Evolutionary conservation across 2,797 vertebrate species (phyloP), one percentile per base, ranked within the genome.

Genomic region (Hippocampus kuda): DNA sequence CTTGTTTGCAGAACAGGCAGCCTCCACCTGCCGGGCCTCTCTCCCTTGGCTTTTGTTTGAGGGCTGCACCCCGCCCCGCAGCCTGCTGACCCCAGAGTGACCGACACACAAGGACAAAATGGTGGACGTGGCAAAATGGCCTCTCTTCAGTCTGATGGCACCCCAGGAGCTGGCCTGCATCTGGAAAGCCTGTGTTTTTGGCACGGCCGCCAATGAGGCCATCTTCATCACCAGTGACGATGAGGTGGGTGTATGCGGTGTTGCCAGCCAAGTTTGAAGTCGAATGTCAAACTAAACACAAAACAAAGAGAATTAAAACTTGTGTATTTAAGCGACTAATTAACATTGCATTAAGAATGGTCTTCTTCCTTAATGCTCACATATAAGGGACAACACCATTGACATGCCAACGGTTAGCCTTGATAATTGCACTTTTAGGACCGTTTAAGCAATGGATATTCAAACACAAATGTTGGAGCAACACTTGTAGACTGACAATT

Each of bases 111-210:
- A 63, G 20, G 27, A 63, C 62, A 65, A 65, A 65, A 97, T 96
- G 95, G 93, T 96, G 88, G 96, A 98, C 76, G 92, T 97, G 34
- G 93, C 93, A 60, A 97, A 98, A 81, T 98, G 96, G 97, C 93
- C 96, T 13, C 90, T 98, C 73, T 98, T 98, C 82, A 95, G 93
- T 68, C 87, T 99, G n/a, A 89, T 98, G 76, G 91, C 91, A 0
- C 86, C 91, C 9, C 93, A 95, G 77, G 94, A 96, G 70, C 87
- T 94, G 5, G 78, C 91, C 8, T 89, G 89, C 1, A 93, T 98
- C 77, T 84, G 91, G 65, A 94, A 95, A 68, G 95, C 94, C 0
- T 96, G 94, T 0, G 93, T 99, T 30, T 98, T 98, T 61, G 96
- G 97, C 30, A 91, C 90, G 0, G 95, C 94, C 1, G 96, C 94